Percentiles rank a stretch among this genome's conserved stretches.
phyloP scores from a whole-genome alignment of 2,797 vertebrate species.

The Hafferia zeledoni region DNA sequence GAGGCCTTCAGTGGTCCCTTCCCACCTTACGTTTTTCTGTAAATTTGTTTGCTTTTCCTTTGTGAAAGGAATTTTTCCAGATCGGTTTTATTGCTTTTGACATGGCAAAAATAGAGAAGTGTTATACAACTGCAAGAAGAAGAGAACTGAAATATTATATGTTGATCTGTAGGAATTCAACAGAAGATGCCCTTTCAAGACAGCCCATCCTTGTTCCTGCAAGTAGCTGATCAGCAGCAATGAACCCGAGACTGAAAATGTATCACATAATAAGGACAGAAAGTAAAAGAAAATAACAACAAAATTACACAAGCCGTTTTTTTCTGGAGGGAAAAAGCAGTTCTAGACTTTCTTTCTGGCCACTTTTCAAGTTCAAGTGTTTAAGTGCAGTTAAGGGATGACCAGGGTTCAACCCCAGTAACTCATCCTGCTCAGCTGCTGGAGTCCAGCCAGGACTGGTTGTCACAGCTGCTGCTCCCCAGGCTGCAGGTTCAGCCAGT shows the following conservation, averaged over 20 bases:
- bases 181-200: neutral
- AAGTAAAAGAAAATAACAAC: neutral
- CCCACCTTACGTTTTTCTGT: neutral
- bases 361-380: neutral
- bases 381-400: no score
- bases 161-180: neutral
- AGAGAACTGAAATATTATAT: neutral
- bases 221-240: neutral
- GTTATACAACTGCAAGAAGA: neutral
- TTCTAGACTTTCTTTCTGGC: neutral
- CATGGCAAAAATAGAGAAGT: neutral
- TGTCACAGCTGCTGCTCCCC: neutral
- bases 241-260: neutral
- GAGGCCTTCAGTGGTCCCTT: neutral
- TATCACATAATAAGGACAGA: neutral
- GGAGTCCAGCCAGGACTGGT: neutral
- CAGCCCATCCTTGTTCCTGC: neutral
- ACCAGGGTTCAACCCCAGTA: neutral
- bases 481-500: neutral
- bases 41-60: neutral
- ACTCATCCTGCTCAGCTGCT: neutral
- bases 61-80: neutral
- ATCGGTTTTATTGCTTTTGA: neutral
- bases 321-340: neutral
- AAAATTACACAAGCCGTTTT: neutral